phyloP scores from a whole-genome alignment of 2,113 vertebrate species.

The Ptyas mucosa region DNA sequence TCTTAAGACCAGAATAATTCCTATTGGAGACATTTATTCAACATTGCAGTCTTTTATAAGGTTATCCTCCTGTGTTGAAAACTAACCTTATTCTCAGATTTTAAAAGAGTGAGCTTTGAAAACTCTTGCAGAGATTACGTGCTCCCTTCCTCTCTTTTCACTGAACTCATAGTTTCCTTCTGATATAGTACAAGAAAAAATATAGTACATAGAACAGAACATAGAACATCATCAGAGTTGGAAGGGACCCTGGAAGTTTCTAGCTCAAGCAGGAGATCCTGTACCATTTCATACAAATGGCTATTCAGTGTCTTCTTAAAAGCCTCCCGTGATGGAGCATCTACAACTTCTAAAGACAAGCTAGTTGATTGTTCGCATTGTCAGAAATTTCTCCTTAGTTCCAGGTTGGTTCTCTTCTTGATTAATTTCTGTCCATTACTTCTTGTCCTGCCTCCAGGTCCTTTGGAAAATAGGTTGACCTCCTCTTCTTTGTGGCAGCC shows the following conservation, averaged over 20 bases:
- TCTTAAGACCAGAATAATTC: neutral
- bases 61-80: neutral
- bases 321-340: too few relatives aligned
- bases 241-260: neutral
- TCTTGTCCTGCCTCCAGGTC: too few relatives aligned
- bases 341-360: too few relatives aligned
- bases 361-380: too few relatives aligned
- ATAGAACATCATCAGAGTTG: neutral
- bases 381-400: too few relatives aligned
- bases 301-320: too few relatives aligned
- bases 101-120: neutral
- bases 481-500: too few relatives aligned
- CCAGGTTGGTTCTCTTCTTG: too few relatives aligned
- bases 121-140: neutral
- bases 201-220: neutral
- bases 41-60: neutral
- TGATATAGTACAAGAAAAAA: neutral
- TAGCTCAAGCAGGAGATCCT: neutral
- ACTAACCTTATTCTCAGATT: neutral
- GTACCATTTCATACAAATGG: neutral
- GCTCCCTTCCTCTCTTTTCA: neutral
- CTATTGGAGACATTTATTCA: neutral
- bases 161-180: neutral
- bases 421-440: too few relatives aligned
- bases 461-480: too few relatives aligned